Evolutionary conservation across 2,888 invertebrate species (phyloP).

Genomic region (Neria commutata): DNA sequence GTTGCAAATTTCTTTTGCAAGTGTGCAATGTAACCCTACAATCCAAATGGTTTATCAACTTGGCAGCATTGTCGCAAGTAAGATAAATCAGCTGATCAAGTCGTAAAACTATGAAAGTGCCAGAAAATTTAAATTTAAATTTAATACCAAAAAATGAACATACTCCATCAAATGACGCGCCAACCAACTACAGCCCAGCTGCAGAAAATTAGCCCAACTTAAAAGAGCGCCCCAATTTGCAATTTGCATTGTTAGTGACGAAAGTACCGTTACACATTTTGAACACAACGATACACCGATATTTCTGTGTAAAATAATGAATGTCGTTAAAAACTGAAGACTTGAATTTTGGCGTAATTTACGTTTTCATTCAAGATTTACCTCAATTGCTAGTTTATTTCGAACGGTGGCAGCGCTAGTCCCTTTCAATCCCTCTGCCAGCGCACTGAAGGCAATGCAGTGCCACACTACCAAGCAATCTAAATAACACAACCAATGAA

Average conservation of each 20-base stretch:
- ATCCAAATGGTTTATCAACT: no score
- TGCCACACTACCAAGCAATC: no score
- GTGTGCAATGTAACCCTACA: no score
- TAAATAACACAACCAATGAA: no score
- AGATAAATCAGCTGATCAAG: not conserved
- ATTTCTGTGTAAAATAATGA: not conserved
- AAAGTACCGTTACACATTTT: not conserved
- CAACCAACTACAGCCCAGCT: no score
- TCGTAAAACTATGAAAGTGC: constrained; percentile 13
- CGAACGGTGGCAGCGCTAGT: no score
- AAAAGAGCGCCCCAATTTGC: not conserved
- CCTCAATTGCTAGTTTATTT: no score
- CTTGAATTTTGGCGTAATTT: not conserved
- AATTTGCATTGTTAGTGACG: not conserved
- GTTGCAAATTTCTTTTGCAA: no score
- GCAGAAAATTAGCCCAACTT: not conserved
- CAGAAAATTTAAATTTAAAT: constrained; percentile 34
- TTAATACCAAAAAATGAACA: constrained; percentile 29
- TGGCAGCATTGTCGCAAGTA: not conserved
- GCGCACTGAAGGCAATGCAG: no score
- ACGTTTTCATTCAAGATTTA: no score
- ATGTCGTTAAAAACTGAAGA: not conserved
- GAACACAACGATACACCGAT: not conserved
- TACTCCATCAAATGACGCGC: not conserved
- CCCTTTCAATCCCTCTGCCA: no score